Conservation (phyloP, 2,797 vertebrate species). For the Tapera naevia region DNA sequence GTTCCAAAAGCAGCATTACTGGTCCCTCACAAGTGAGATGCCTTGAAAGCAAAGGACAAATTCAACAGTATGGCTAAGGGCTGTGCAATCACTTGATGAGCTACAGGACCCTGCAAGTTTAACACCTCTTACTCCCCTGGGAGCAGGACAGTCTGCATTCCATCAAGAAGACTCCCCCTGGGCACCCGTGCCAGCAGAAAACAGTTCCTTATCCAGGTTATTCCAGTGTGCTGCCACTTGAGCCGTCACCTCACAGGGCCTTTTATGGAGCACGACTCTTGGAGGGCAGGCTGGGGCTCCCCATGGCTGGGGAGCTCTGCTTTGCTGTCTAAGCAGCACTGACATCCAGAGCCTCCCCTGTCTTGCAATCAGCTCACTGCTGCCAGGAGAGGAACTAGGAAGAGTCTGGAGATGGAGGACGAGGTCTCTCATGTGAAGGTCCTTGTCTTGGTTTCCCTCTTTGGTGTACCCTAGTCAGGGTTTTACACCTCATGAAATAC, state of each 20-base stretch:
- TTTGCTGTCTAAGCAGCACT: not conserved
- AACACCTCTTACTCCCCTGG: not conserved
- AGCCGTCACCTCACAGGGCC: not conserved
- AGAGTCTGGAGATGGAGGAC: not conserved
- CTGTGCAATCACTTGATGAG: not conserved
- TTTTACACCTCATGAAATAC: not conserved
- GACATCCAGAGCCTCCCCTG: not conserved
- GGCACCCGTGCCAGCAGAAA: not conserved
- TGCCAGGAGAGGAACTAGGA: not conserved
- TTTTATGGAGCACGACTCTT: accelerated
- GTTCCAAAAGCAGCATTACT: not conserved
- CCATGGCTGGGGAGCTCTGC: too few relatives aligned
- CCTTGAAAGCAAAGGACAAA: not conserved
- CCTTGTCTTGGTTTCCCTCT: not conserved
- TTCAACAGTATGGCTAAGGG: not conserved
- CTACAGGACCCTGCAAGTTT: not conserved
- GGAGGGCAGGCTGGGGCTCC: not conserved
- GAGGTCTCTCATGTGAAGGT: not conserved
- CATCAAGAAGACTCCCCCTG: not conserved
- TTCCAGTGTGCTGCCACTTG: not conserved
- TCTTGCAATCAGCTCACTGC: not conserved
- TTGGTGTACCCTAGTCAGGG: not conserved
- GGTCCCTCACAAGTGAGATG: not conserved
- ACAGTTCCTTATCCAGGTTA: not conserved
- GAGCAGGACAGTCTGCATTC: not conserved